Evolutionary conservation across 2,888 invertebrate species (phyloP), one percentile per base, ranked within the genome.

Genomic region (Adineta ricciae): DNA sequence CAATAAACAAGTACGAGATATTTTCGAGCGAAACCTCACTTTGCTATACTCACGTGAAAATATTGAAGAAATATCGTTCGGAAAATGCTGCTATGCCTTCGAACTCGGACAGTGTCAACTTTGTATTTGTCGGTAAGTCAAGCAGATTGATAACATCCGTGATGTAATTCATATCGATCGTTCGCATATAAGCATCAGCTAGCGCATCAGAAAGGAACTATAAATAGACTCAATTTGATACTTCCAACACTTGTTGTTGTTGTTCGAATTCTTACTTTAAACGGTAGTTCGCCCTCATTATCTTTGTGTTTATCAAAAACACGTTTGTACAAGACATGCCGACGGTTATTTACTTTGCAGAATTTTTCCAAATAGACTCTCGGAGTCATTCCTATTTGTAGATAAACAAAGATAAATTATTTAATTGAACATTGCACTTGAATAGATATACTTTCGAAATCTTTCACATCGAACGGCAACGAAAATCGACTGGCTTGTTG

Each of bases 401-500:
- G 86, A 89, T 89, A 87, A 27, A 87, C 87, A 46, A 83, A 32
- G 72, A 78, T 46, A n/a, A 27, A 38, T 52, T 8, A 32, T 24
- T 19, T 1, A 24, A 32, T 84, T 49, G 11, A 84, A 64, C 0
- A 72, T 3, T 52, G 19, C 2, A 9, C 1, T 8, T 14, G 16
- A 64, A 84, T 52, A 38, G n/a, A 88, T 89, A 88, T 87, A 89
- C 89, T 88, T 87, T 90, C 89, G 21, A 90, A 87, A 27, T 87
- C 83, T 84, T 88, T 88, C 88, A 90, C 89, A 86, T 90, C 89
- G 88, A 90, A 89, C 1, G 90, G 90, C 36, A 90, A 87, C 84
- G 89, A 89, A 88, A 90, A 90, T n/a, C 90, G 87, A 87, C 89
- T 88, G 19, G 89, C 88, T 84, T 89, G 89, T 84, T 89, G 88